Conservation (phyloP, 2,888 invertebrate genomes). For the Oxyscelio sp. region DNA sequence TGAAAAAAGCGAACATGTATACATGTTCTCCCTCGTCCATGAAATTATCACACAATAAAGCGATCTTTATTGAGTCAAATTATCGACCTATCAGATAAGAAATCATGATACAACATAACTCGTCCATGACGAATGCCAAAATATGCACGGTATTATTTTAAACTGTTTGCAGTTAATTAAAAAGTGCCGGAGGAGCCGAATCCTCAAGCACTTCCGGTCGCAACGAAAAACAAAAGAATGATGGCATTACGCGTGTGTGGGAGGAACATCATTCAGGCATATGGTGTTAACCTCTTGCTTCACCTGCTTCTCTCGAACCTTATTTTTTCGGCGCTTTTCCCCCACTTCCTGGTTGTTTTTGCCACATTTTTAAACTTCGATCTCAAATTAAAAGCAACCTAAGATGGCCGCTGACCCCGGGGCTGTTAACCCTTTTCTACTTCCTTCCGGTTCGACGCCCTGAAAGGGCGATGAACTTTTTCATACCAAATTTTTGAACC, state of each 20-base stretch:
- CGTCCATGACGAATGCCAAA: no score
- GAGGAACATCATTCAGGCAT: conserved; percentile 86
- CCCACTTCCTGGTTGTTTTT: conserved; percentile 64
- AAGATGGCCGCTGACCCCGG: conserved; percentile 81
- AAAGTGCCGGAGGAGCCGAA: conserved; percentile 69
- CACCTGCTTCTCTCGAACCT: conserved; percentile 78
- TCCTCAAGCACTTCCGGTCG: conserved; percentile 77
- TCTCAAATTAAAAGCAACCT: conserved; percentile 71
- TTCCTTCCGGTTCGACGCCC: conserved; percentile 75
- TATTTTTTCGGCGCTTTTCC: conserved; percentile 76
- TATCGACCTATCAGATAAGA: no score
- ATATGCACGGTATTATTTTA: conserved; percentile 70
- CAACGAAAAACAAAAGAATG: conserved; percentile 73
- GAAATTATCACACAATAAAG: no score
- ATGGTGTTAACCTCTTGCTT: conserved; percentile 81
- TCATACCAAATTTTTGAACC: conserved; percentile 57
- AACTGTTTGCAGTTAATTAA: conserved; percentile 74
- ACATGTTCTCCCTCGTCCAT: no score
- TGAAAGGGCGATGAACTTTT: conserved; percentile 82
- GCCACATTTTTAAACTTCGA: conserved; percentile 51
- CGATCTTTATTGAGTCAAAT: no score
- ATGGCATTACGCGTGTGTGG: conserved; percentile 80
- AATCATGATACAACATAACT: no score
- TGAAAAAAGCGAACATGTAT: no score
- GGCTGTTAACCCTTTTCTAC: conserved; percentile 78